Percentiles rank a stretch among this genome's conserved stretches.
Evolutionary conservation across 2,797 vertebrate species (phyloP).

Genomic region (Myotis daubentonii): DNA sequence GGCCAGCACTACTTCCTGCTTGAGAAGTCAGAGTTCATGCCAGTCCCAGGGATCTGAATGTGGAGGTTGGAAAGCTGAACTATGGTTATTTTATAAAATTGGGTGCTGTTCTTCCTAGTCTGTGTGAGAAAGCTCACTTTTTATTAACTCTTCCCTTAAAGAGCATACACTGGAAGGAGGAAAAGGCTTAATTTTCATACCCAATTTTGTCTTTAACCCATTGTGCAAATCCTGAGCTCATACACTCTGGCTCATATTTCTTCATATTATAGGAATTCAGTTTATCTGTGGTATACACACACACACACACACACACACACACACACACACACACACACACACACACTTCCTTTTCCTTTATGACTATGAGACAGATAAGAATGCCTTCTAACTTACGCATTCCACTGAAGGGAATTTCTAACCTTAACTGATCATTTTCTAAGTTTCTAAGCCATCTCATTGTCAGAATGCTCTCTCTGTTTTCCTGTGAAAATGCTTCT

Average conservation of each 20-base stretch:
- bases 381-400: conserved; percentile 51
- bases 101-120: conserved; percentile 4
- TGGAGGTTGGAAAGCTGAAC: conserved; percentile 10
- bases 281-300: neutral
- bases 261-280: conserved; percentile 40
- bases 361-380: conserved; percentile 29
- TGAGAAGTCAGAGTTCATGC: conserved; percentile 7
- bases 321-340: too few species aligned
- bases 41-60: neutral
- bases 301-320: too few species aligned
- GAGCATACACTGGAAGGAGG: neutral
- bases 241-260: neutral
- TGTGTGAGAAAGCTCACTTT: conserved; percentile 42
- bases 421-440: neutral
- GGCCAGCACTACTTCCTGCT: neutral
- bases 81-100: conserved; percentile 17
- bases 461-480: neutral
- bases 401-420: neutral
- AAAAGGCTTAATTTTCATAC: conserved; percentile 28
- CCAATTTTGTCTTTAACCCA: conserved; percentile 21
- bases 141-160: conserved; percentile 10
- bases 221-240: neutral
- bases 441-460: conserved; percentile 16
- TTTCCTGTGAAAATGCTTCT: neutral
- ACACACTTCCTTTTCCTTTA: conserved; percentile 32